Conservation (phyloP, 2,888 invertebrate species). For the Drosophila pseudotalamancana region DNA sequence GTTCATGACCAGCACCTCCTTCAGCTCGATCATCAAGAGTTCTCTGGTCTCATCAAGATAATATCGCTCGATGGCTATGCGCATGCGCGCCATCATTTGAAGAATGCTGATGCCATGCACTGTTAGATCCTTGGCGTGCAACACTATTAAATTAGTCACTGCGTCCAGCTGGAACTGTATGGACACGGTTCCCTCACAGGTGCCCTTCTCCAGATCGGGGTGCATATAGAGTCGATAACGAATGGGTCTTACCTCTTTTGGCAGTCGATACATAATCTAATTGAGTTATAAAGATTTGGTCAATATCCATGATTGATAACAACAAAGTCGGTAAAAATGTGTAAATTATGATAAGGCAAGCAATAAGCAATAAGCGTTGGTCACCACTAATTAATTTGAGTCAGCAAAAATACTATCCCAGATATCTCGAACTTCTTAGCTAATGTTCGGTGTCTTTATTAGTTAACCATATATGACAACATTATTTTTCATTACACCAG, state of each 20-base stretch:
- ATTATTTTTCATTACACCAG: too few relatives aligned
- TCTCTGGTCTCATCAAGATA: conserved; percentile 82
- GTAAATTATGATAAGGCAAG: conserved; percentile 16
- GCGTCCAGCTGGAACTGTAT: conserved; percentile 72
- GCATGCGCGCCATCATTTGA: conserved; percentile 79
- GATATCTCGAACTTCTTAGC: not conserved
- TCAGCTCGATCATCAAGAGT: conserved; percentile 83
- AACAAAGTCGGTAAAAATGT: not conserved
- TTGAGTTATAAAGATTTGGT: conserved; percentile 49
- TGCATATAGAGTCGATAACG: conserved; percentile 73
- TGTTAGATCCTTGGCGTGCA: conserved; percentile 74
- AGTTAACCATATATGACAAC: not conserved
- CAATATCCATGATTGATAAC: conserved; percentile 46
- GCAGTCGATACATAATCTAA: conserved; percentile 79
- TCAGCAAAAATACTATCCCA: not conserved
- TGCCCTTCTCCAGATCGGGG: conserved; percentile 67
- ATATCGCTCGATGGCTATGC: conserved; percentile 70
- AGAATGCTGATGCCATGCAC: conserved; percentile 75
- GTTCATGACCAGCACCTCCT: conserved; percentile 77
- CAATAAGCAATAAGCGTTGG: conserved; percentile 8
- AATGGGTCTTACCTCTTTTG: conserved; percentile 67
- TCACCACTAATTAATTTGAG: not conserved
- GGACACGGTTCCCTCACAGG: conserved; percentile 74
- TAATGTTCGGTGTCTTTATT: not conserved
- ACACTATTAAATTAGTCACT: conserved; percentile 75